These are phyloP conservation scores for Bubo scandiacus DNA, from an alignment of 2,113 vertebrate genomes.

Conservation along the genomic window DNA sequence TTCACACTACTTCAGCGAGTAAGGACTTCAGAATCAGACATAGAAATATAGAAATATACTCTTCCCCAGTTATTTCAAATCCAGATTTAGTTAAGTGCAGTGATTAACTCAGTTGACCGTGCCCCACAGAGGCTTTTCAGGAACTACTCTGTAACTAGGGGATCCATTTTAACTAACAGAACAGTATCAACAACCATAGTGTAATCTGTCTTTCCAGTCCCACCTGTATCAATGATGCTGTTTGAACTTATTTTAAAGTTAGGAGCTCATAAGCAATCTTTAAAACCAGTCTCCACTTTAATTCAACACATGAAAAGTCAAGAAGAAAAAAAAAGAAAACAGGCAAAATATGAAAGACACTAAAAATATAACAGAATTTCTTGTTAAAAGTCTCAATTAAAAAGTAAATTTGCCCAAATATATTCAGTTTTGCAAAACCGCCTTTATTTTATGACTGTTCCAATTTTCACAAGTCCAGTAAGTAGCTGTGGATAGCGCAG, in stretches of 20 bases:
- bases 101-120: neutral
- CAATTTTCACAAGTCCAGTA: neutral
- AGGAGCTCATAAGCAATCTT: neutral
- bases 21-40: neutral
- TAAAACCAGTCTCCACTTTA: neutral
- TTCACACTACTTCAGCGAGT: neutral
- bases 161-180: neutral
- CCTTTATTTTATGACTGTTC: neutral
- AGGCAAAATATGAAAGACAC: neutral
- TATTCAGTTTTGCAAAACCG: neutral
- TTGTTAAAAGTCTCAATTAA: neutral
- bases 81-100: neutral
- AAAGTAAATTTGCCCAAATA: neutral
- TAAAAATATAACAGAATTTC: neutral
- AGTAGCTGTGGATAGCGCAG: neutral
- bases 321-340: neutral
- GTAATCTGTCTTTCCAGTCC: neutral
- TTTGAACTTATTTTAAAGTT: neutral
- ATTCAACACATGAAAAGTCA: neutral
- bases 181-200: neutral
- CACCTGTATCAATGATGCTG: neutral
- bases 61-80: neutral
- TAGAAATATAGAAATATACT: neutral
- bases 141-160: neutral
- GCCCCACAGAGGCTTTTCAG: neutral